phyloP scores from a whole-genome alignment of 2,797 vertebrate genomes.

The Helicolenus hilgendorfi region DNA sequence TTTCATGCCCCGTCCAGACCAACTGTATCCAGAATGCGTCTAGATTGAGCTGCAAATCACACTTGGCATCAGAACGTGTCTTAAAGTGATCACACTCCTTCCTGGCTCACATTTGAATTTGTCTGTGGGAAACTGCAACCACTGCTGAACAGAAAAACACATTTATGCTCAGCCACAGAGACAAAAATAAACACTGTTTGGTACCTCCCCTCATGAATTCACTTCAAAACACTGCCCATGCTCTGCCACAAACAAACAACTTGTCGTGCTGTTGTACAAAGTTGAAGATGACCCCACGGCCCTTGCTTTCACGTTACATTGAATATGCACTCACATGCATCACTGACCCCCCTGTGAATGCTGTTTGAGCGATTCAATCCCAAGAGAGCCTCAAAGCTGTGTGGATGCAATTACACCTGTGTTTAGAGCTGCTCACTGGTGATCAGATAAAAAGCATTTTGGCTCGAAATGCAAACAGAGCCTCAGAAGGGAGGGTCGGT shows the following conservation, averaged over 20 bases:
- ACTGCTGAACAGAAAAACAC: slow-evolving; percentile 27
- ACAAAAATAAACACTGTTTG: slow-evolving; percentile 13
- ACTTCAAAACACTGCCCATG: slow-evolving; percentile 28
- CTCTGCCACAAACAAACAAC: slow-evolving; percentile 57
- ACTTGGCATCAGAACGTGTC: slow-evolving; percentile 31
- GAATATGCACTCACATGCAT: slow-evolving; percentile 72
- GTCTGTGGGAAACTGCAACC: slow-evolving; percentile 23
- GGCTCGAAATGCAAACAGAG: slow-evolving; percentile 9
- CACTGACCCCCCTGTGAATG: slow-evolving; percentile 56
- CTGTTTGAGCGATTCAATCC: slow-evolving; percentile 46
- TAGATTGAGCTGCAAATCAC: slow-evolving; percentile 28
- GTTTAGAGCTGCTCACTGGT: slow-evolving; percentile 24
- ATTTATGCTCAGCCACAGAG: slow-evolving; percentile 21
- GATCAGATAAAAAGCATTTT: slow-evolving; percentile 32
- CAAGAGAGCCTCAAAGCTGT: slow-evolving; percentile 45
- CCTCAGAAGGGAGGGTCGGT: not conserved
- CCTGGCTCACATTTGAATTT: slow-evolving; percentile 30
- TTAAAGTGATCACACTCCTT: slow-evolving; percentile 22
- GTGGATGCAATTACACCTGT: slow-evolving; percentile 58
- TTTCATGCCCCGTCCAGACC: slow-evolving; percentile 15
- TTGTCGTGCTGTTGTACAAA: slow-evolving; percentile 42
- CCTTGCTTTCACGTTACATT: slow-evolving; percentile 73
- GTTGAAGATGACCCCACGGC: slow-evolving; percentile 48
- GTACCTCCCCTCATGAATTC: slow-evolving; percentile 6
- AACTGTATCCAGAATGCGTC: slow-evolving; percentile 13